Conservation (phyloP, 2,888 invertebrate species). For the Diogma glabrata region DNA sequence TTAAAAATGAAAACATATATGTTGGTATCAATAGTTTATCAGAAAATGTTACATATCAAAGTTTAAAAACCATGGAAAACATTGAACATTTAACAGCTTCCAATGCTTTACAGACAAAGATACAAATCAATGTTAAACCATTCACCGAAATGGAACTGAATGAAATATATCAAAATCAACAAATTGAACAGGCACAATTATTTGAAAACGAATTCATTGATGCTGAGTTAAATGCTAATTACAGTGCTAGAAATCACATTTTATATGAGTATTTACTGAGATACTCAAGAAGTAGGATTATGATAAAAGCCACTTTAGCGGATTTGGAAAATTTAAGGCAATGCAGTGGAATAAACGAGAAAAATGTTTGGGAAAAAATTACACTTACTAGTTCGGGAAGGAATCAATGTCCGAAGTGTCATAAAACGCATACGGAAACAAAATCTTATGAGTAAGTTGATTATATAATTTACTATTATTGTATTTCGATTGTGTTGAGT, state of each 20-base stretch:
- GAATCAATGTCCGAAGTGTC: too few relatives aligned
- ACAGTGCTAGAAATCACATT: constrained; percentile 41
- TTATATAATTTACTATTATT: too few relatives aligned
- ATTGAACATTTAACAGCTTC: too few relatives aligned
- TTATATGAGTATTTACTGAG: constrained; percentile 49
- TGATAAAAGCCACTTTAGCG: constrained; percentile 46
- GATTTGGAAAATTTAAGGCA: constrained; percentile 48
- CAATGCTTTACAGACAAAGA: constrained; percentile 21
- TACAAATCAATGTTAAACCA: constrained; percentile 38
- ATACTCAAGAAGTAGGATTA: constrained; percentile 53
- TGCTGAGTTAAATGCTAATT: constrained; percentile 44
- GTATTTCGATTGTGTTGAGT: too few relatives aligned
- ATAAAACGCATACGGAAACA: too few relatives aligned
- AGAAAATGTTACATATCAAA: constrained; percentile 19
- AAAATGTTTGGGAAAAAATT: constrained; percentile 47
- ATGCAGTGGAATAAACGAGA: constrained; percentile 44
- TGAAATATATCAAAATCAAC: constrained; percentile 55
- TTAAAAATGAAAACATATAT: too few relatives aligned
- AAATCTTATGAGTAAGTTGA: too few relatives aligned
- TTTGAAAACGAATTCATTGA: constrained; percentile 57
- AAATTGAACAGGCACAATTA: constrained; percentile 46
- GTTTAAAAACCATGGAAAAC: constrained; percentile 23
- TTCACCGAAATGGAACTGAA: constrained; percentile 51
- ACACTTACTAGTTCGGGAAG: neutral
- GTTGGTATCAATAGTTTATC: too few relatives aligned